phyloP scores from a whole-genome alignment of 2,797 vertebrate species.

The Ptychobarbus kaznakovi region DNA sequence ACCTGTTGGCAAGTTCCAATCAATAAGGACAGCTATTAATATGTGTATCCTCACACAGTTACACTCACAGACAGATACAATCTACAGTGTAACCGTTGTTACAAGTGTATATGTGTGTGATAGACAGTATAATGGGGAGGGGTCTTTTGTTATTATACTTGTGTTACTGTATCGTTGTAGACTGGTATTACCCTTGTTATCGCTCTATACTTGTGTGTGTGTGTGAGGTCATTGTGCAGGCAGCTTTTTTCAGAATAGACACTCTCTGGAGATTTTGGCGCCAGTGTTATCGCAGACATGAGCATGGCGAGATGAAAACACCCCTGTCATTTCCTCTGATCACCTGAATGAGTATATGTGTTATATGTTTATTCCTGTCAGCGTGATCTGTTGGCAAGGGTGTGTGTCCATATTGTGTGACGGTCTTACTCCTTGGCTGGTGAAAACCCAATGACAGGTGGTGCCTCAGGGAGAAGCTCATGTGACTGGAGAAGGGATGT shows the following conservation, averaged over 20 bases:
- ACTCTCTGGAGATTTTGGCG: conserved; percentile 47
- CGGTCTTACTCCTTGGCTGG: conserved; percentile 42
- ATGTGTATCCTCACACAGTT: background rate
- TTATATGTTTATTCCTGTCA: conserved; percentile 42
- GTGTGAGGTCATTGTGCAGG: conserved; percentile 56
- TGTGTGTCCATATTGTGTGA: conserved; percentile 53
- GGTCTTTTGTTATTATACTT: background rate
- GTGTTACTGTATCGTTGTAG: conserved; percentile 1
- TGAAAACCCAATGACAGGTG: conserved; percentile 57
- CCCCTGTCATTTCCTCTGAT: conserved; percentile 44
- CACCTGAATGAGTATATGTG: conserved; percentile 45
- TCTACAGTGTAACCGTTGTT: background rate
- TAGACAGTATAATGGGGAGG: background rate
- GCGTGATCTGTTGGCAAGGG: conserved; percentile 35
- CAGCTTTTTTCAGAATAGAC: conserved; percentile 48
- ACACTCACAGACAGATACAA: background rate
- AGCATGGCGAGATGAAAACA: conserved; percentile 45
- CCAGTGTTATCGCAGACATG: conserved; percentile 51
- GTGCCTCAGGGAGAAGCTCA: conserved; percentile 41
- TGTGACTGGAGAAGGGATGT: conserved; percentile 38
- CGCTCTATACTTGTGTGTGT: conserved; percentile 10
- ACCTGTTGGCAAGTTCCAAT: background rate
- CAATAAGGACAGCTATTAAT: background rate
- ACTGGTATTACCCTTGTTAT: background rate
- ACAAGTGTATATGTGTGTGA: conserved; percentile 3